These are phyloP conservation scores for Diorhabda sublineata DNA, from an alignment of 1,140 invertebrate genomes.

Conservation along the genomic window DNA sequence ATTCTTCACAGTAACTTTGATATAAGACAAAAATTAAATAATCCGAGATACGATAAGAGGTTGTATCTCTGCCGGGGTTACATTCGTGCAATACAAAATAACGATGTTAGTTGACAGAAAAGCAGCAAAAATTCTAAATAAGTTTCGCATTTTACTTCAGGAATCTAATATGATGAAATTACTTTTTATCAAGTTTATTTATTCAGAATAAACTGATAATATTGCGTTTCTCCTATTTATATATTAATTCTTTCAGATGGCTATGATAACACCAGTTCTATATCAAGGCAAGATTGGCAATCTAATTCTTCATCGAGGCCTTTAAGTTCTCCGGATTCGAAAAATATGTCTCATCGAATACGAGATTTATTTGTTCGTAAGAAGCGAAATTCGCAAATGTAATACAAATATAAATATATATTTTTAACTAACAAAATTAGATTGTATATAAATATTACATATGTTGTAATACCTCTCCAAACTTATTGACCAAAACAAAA, in stretches of 20 bases:
- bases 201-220: too few species aligned
- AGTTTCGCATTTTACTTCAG: too few species aligned
- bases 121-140: too few species aligned
- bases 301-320: slow-evolving; percentile 25
- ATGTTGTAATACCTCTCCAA: neutral
- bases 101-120: too few species aligned
- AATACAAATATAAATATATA: slow-evolving; percentile 5
- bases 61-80: too few species aligned
- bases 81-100: too few species aligned
- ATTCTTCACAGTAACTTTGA: too few species aligned
- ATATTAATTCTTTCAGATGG: slow-evolving; percentile 17
- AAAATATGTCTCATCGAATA: slow-evolving; percentile 35
- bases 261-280: neutral
- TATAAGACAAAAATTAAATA: too few species aligned
- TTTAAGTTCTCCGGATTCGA: slow-evolving; percentile 27
- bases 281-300: slow-evolving; percentile 28
- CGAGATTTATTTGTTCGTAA: slow-evolving; percentile 35
- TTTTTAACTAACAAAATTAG: neutral
- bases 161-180: too few species aligned
- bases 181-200: too few species aligned
- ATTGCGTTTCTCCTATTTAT: too few species aligned
- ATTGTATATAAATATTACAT: neutral
- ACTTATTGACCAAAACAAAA: neutral
- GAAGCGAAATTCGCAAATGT: slow-evolving; percentile 36
- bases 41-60: too few species aligned